These are phyloP conservation scores for Resseliella maxima DNA, from an alignment of 2,888 invertebrate genomes.

Conservation along the genomic window DNA sequence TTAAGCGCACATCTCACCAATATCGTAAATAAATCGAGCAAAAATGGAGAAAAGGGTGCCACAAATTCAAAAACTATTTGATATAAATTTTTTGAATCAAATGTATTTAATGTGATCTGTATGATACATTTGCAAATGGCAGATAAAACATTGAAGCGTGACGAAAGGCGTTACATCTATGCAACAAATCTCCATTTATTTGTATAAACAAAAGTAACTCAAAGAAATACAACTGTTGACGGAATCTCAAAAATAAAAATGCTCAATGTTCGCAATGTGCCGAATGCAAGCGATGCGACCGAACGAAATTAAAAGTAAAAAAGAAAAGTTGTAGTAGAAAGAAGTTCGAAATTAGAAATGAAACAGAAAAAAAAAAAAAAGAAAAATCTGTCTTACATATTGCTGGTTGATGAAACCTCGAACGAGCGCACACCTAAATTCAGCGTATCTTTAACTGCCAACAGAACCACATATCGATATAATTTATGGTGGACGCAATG, in stretches of 20 bases:
- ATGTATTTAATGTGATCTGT: no score
- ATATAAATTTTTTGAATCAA: no score
- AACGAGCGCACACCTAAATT: not conserved
- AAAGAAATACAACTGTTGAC: not conserved
- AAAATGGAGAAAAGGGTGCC: not conserved
- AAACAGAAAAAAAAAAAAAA: not conserved
- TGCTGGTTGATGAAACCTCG: not conserved
- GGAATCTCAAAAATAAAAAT: not conserved
- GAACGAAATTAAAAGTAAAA: not conserved
- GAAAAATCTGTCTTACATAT: not conserved
- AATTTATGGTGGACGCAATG: slow-evolving; percentile 49
- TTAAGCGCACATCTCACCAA: not conserved
- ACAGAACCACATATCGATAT: slow-evolving; percentile 43
- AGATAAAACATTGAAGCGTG: slow-evolving; percentile 4
- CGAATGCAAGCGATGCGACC: not conserved
- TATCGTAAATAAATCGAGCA: not conserved
- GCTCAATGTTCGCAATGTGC: not conserved
- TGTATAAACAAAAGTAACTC: not conserved
- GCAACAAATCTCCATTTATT: not conserved
- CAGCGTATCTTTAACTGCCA: slow-evolving; percentile 6
- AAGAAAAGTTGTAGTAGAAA: not conserved
- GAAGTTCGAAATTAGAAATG: not conserved
- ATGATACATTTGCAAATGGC: not conserved
- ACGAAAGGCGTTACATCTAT: not conserved
- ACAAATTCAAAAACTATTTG: not conserved